Conservation (phyloP, 2,113 vertebrate genomes). For the Raphicerus campestris region DNA sequence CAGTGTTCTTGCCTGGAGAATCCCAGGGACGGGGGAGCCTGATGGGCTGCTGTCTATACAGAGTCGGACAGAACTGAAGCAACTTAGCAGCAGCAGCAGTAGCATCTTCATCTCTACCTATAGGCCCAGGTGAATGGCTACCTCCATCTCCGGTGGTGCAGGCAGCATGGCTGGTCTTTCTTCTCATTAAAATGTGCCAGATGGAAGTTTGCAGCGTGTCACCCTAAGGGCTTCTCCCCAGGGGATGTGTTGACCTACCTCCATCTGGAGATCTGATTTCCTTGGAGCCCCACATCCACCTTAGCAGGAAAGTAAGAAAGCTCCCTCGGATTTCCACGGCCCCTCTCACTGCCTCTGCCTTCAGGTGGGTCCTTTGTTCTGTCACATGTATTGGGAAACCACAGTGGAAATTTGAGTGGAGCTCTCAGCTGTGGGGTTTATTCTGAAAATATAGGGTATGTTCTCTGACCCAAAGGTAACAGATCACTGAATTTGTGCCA, state of each 20-base stretch:
- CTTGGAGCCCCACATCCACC: background rate
- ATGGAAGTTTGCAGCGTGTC: background rate
- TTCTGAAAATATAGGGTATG: background rate
- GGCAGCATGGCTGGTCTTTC: background rate
- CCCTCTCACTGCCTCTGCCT: background rate
- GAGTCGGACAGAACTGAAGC: no score
- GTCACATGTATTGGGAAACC: no score
- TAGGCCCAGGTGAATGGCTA: background rate
- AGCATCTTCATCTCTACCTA: background rate
- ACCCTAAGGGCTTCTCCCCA: background rate
- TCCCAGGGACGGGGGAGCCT: no score
- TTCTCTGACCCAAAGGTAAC: background rate
- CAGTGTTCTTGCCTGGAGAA: no score
- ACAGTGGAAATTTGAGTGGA: background rate
- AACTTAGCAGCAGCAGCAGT: background rate
- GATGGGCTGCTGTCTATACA: no score
- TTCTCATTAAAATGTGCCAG: background rate
- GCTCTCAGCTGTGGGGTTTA: background rate
- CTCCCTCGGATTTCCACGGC: accelerated
- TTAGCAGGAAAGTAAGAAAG: background rate
- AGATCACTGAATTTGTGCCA: background rate
- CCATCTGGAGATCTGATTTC: background rate
- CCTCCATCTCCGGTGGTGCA: background rate
- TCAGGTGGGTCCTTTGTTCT: background rate
- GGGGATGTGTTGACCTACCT: background rate